These are phyloP conservation scores for Salvelinus alpinus DNA, from an alignment of 2,113 vertebrate genomes.

Conservation along the genomic window DNA sequence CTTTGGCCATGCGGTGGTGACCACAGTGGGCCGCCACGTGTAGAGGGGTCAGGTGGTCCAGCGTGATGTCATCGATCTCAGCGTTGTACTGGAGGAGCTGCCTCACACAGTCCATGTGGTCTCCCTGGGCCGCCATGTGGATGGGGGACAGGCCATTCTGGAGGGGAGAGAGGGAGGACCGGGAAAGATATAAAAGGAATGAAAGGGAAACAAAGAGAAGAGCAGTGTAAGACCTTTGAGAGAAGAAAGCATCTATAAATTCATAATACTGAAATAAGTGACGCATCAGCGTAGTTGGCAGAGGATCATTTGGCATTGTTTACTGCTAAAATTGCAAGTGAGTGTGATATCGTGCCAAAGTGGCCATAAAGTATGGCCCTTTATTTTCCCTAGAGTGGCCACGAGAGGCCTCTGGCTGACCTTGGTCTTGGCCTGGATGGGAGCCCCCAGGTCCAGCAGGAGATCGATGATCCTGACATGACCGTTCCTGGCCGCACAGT, in stretches of 20 bases:
- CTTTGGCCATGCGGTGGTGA: constrained; percentile 92
- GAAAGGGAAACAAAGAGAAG: neutral
- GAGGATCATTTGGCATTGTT: neutral
- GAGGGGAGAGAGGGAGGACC: neutral
- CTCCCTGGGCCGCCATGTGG: constrained; percentile 97
- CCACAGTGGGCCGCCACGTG: constrained; percentile 97
- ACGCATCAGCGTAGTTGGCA: neutral
- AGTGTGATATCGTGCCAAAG: no score
- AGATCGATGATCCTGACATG: constrained; percentile 93
- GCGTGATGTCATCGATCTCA: constrained; percentile 93
- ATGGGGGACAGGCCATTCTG: constrained; percentile 96
- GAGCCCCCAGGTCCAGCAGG: constrained; percentile 93
- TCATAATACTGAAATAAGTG: constrained; percentile 8
- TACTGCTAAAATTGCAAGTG: constrained; percentile 6
- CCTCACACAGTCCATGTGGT: constrained; percentile 94
- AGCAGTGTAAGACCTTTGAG: neutral
- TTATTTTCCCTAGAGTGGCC: neutral
- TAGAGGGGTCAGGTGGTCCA: constrained; percentile 94
- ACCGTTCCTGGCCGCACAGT: constrained; percentile 96
- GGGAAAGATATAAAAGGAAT: neutral
- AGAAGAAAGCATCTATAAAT: neutral
- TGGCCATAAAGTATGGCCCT: neutral
- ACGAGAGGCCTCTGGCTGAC: constrained; percentile 38
- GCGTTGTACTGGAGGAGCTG: constrained; percentile 92
- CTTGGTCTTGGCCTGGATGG: constrained; percentile 99